These are phyloP conservation scores for Steatocranus sp. DNA, from an alignment of 2,797 vertebrate genomes.

Conservation along the genomic window DNA sequence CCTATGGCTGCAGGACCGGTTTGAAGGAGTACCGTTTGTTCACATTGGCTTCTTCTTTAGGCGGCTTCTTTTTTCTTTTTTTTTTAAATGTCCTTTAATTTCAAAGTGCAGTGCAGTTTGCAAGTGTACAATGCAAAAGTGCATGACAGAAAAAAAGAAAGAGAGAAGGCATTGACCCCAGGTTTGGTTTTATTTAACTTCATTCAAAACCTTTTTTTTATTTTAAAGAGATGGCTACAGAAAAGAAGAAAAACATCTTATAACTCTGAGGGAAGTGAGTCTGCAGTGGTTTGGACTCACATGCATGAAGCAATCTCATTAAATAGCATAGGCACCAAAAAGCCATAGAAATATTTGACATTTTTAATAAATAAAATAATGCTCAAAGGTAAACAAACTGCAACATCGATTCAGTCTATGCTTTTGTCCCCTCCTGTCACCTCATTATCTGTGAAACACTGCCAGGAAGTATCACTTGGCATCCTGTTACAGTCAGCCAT, in stretches of 20 bases:
- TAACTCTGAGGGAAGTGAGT: neutral
- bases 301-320: neutral
- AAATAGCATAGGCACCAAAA: neutral
- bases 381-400: neutral
- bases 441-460: conserved; percentile 45
- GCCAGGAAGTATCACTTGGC: conserved; percentile 67
- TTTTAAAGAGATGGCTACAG: neutral
- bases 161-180: fast-evolving
- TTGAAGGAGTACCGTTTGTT: neutral
- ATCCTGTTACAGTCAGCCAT: conserved; percentile 53
- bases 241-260: neutral
- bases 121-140: neutral
- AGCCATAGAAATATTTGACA: fast-evolving
- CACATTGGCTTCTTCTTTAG: neutral
- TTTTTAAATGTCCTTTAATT: neutral
- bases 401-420: neutral
- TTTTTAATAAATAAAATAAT: neutral
- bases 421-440: conserved; percentile 24
- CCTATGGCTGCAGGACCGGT: conserved; percentile 12
- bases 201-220: neutral
- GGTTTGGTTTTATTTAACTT: neutral
- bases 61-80: fast-evolving
- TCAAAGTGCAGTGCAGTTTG: neutral
- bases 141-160: neutral
- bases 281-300: neutral